Base-by-base conservation (phyloP, 2,888 invertebrate genomes). In the Drosophila neotestacea region DNA sequence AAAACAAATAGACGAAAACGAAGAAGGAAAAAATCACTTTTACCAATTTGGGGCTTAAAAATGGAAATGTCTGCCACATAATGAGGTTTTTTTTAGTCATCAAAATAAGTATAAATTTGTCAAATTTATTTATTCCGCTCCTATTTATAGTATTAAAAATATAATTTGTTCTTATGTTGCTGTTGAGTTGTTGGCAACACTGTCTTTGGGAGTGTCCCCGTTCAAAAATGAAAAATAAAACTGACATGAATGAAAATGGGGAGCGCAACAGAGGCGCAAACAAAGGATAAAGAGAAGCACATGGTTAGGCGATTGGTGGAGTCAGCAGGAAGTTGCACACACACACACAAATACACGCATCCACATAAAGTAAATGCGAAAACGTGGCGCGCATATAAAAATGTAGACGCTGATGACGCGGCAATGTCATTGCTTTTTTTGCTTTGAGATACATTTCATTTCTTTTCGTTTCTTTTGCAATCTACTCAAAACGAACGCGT, bases 341-440 rank as follows among this genome's bases (percentile, higher is more conserved):
- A 77, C 65, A 65, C 46, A 32, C 46, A 61, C 11, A 44, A 13
- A 50, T 22, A 42, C 59, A 62, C 6, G 34, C 67, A 51, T 46
- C 38, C 38, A 59, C 41, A 66, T 41, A 52, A 67, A 70, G 73
- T 55, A 73, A 79, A 73, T 70, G 74, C 80, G 70, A 87, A 87
- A 85, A 85, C 85, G 85, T 87, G 85, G 86, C 86, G 73, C 52
- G 84, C 79, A 83, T 88, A 81, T 52, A 70, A 68, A 80, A 70
- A 63, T 10, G 58, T 60, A 65, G 67, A 63, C 61, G 65, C 42
- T 82, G 82, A 71, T 84, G 84, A 84, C 84, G 87, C 84, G 87
- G 72, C 83, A 84, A 28, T 63, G 64, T 67, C 52, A 75, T 39
- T 65, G 72, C 64, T 71, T 71, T 71, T 73, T 63, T 64, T 71